Base-by-base conservation (phyloP, 2,113 vertebrate genomes). In the Chaetorhynchus papuensis region DNA sequence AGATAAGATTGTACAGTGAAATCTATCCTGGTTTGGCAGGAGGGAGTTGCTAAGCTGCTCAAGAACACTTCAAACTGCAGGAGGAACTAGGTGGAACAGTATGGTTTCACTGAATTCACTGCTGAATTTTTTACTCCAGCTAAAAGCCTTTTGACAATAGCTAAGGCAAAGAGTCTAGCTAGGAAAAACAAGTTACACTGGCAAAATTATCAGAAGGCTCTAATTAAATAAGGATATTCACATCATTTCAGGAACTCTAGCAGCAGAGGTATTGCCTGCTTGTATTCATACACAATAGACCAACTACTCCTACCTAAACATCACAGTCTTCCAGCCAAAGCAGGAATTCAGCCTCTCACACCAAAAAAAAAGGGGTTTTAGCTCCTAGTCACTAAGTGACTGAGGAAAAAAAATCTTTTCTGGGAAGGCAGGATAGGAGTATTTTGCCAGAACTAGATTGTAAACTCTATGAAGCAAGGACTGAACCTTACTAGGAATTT, bases 341-440 rank as follows among this genome's bases (percentile, higher is more conserved):
- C 18, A 63, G 14, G 10, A 88, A 69, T 50, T 61, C 18, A 76
- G 12, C 21, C 20, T 74, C 65, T 61, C 22, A 59, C 47, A 64
- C 13, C 8, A 69, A 22, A 54, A 61, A 20, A 49, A 57, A 17
- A 41, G 1, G 9, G 0, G 3, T 2, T 16, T 41, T 45, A 47
- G 8, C 18, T 80, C 18, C 33, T 6, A 28, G 23, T 41, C 76
- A 63, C 6, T 35, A 56, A 94, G 28, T 3, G 9, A 44, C 18
- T 47, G 6, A 56, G 28, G 33, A 50, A 83, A 71, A 61, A 49
- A 49, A 24, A 7, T 1, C 33, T 30, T 6, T 24, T 42, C 24
- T 5, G 0, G 14, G 33, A 59, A 65, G 7, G 33, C 17, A 91
- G 7, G 6, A 42, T 1, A 1, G 9, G 11, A 60, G 22, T 11